Conservation (phyloP, 2,113 vertebrate species). For the Chaetodon trifascialis region DNA sequence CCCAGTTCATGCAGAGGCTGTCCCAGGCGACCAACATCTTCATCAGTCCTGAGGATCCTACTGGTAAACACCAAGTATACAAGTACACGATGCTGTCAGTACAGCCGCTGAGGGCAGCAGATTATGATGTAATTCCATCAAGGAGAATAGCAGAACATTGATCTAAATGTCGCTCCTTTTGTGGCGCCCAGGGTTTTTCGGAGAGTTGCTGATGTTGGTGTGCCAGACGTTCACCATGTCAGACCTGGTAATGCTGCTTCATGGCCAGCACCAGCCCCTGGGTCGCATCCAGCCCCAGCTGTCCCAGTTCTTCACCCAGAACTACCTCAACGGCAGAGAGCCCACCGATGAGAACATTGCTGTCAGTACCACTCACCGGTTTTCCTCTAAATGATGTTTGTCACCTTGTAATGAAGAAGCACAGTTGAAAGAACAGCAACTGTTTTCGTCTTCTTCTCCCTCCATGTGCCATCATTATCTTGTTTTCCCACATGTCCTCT, state of each 20-base stretch:
- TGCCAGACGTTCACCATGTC: conserved; percentile 95
- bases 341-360: conserved; percentile 90
- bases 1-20: conserved; percentile 93
- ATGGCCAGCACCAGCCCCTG: conserved; percentile 92
- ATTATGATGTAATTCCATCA: neutral
- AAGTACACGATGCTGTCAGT: neutral
- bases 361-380: conserved; percentile 76
- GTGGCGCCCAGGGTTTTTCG: conserved; percentile 89
- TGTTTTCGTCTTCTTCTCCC: neutral
- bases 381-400: neutral
- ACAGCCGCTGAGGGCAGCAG: neutral
- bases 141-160: neutral
- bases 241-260: conserved; percentile 93
- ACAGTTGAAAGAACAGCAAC: neutral
- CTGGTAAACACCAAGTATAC: conserved; percentile 68
- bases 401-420: neutral
- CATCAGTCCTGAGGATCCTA: conserved; percentile 87
- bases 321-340: conserved; percentile 89
- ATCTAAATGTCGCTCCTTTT: neutral
- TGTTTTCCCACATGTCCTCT: neutral
- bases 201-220: conserved; percentile 91
- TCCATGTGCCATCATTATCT: neutral
- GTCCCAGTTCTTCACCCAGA: conserved; percentile 90
- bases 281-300: conserved; percentile 91
- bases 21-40: conserved; percentile 93